Base-by-base conservation (phyloP, 92 coral and sea anemone genomes). In the Phenganax subtilis region DNA sequence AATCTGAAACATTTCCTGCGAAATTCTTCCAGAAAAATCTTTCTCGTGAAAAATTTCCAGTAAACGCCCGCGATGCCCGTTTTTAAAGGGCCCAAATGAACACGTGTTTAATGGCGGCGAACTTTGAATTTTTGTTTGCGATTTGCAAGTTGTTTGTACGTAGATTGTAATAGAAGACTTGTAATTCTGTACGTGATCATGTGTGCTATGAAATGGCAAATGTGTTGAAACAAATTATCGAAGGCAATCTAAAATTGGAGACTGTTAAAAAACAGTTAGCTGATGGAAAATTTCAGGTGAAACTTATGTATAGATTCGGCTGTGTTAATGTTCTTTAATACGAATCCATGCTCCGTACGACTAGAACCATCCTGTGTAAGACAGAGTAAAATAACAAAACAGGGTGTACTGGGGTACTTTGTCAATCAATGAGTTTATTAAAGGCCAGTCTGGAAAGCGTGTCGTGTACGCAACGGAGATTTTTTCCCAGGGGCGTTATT, bases 1-100 rank as follows among this genome's bases (percentile, higher is more conserved):
- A 17, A 7, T 61, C 25, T 5, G 25, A 61, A 14, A 15, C 68
- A 10, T 47, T 53, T 15, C 28, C n/a, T n/a, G 16, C 16, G 28
- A 53, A 71, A 20, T 20, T 20, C 25, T 20, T 20, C 25, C 25
- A 20, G 25, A 20, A 20, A 20, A 20, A 20, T 20, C 25, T 20
- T 20, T 20, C 25, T 20, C 25, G 92, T 92, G 65, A 37, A 64
- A 71, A 28, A 12, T 87, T 91, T 93, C 93, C 90, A 93, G 97
- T 93, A 89, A 86, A 76, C 86, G 25, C 71, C 71, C 82, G 82
- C 71, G 55, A 7, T 8, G 29, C 73, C 52, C 11, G 72, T 53
- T 1, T 68, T 68, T 68, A 37, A 68, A 53, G 70, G 73, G 14
- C 55, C 25, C 3, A 79, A 63, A 15, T n/a, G 69, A 54, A 65